Evolutionary conservation across 1,140 invertebrate species (phyloP).

Genomic region (Calosoma granatense): DNA sequence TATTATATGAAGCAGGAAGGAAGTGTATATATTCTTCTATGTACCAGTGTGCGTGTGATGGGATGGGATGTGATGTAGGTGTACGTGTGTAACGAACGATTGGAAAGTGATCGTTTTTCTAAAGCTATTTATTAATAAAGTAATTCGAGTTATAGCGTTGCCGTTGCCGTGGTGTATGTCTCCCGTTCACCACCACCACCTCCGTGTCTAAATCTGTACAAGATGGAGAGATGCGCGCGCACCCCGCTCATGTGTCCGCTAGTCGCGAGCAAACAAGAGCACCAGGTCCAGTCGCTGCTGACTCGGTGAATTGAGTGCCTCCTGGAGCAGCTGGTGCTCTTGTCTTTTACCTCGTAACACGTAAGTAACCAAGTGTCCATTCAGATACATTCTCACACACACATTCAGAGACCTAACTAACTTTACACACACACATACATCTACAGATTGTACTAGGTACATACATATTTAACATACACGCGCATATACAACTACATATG

Average conservation of each 20-base stretch:
- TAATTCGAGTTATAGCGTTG: neutral
- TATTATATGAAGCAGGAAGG: too few species aligned
- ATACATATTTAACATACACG: too few species aligned
- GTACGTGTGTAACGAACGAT: neutral
- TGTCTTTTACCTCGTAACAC: slow-evolving; percentile 3
- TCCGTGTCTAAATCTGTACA: neutral
- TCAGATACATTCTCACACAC: neutral
- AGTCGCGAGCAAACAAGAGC: neutral
- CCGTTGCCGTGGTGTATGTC: too few species aligned
- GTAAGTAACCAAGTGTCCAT: neutral
- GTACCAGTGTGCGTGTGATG: too few species aligned
- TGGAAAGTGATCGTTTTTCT: slow-evolving; percentile 3
- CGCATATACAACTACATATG: too few species aligned
- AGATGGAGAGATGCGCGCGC: neutral
- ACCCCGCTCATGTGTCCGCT: neutral
- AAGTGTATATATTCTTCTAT: too few species aligned
- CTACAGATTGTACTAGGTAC: too few species aligned
- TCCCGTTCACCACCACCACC: neutral
- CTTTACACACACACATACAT: too few species aligned
- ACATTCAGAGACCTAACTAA: too few species aligned
- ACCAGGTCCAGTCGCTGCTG: neutral
- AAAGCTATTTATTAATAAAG: slow-evolving; percentile 2
- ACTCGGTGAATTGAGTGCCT: slow-evolving; percentile 7
- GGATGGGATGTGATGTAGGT: too few species aligned
- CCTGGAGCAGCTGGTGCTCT: neutral